phyloP scores from a whole-genome alignment of 2,113 vertebrate species.

The Gallinago undulata region DNA sequence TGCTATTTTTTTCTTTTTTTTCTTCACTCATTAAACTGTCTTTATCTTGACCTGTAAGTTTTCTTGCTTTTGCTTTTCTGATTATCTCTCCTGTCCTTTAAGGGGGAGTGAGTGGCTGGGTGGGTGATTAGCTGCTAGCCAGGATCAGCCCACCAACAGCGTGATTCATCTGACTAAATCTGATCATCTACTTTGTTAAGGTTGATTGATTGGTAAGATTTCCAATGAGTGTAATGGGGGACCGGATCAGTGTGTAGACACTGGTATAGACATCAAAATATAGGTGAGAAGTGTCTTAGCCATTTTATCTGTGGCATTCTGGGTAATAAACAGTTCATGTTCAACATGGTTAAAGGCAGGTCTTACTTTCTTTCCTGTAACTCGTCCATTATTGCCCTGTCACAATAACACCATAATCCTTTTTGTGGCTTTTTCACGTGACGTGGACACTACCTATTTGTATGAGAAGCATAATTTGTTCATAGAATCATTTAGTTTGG shows the following conservation, averaged over 20 bases:
- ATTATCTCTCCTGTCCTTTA: neutral
- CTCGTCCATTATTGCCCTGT: neutral
- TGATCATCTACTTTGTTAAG: neutral
- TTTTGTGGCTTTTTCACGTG: neutral
- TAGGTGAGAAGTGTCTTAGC: neutral
- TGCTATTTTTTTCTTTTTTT: neutral
- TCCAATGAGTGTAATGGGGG: neutral
- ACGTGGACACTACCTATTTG: neutral
- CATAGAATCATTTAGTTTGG: neutral
- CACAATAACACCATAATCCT: neutral
- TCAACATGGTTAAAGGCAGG: neutral
- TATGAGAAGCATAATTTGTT: neutral
- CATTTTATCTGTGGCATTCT: neutral
- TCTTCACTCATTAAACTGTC: neutral
- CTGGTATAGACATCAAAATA: neutral
- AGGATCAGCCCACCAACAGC: neutral
- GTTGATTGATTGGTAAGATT: neutral
- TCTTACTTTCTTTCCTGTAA: neutral
- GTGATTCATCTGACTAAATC: neutral
- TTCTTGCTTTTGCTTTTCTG: neutral
- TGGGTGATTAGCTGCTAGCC: neutral
- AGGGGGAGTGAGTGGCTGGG: neutral
- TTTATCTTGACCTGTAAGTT: neutral
- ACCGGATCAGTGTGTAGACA: neutral
- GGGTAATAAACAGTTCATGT: neutral